phyloP scores from a whole-genome alignment of 2,113 vertebrate genomes.

The Bettongia penicillata region DNA sequence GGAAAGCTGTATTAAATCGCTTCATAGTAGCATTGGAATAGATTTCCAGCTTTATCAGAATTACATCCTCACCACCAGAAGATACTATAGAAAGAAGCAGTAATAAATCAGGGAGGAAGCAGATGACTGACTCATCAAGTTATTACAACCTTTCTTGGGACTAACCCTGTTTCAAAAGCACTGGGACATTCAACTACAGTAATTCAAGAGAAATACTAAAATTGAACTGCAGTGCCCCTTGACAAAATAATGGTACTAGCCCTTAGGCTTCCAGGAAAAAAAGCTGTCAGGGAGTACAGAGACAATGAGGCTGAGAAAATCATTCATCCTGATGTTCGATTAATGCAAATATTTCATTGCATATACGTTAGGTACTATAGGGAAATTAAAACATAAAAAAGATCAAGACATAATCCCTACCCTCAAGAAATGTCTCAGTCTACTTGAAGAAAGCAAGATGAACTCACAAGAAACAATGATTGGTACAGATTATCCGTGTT shows the following conservation, averaged over 20 bases:
- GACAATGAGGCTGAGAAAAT: background rate
- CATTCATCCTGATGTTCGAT: background rate
- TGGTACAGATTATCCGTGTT: no score
- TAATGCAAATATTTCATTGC: background rate
- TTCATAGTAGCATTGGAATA: background rate
- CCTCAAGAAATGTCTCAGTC: no score
- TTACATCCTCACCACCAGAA: background rate
- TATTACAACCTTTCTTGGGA: background rate
- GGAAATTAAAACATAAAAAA: background rate
- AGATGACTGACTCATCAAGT: background rate
- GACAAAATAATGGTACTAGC: background rate
- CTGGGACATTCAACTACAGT: background rate
- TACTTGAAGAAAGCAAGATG: no score
- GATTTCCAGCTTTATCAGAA: background rate
- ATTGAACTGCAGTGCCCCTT: background rate
- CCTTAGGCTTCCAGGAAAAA: constrained; percentile 15
- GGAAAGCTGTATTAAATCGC: background rate
- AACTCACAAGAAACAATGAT: no score
- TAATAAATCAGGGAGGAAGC: background rate
- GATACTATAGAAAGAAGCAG: background rate
- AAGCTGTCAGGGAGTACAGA: background rate
- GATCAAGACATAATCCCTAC: no score
- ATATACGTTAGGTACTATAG: background rate
- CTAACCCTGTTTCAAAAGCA: background rate
- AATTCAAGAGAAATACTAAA: background rate